A percentile compares a stretch with the other conserved stretches of the same genome.
These are phyloP conservation scores for Lophura nycthemera DNA, from an alignment of 2,113 vertebrate genomes.

Conservation along the genomic window DNA sequence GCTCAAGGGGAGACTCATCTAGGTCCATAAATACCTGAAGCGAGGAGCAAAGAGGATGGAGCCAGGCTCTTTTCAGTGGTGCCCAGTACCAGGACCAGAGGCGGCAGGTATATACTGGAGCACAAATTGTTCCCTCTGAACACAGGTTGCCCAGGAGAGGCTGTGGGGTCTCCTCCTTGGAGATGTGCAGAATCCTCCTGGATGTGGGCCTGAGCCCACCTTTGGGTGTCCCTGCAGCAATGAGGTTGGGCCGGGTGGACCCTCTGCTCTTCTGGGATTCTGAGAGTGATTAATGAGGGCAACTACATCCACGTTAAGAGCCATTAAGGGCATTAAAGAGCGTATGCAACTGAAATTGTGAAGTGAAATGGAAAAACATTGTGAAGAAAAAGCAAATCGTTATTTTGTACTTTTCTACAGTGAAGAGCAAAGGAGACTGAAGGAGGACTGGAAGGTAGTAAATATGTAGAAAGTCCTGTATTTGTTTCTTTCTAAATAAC, in stretches of 20 bases:
- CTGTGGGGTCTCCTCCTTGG: background rate
- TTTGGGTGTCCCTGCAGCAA: background rate
- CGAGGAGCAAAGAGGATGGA: background rate
- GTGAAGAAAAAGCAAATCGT: background rate
- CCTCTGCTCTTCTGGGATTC: background rate
- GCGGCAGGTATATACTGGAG: background rate
- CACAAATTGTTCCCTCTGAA: background rate
- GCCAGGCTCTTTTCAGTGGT: background rate
- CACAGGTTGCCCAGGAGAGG: background rate
- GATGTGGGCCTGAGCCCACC: background rate
- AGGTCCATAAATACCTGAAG: background rate
- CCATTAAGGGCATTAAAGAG: background rate
- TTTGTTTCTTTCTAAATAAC: background rate
- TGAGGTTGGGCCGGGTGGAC: background rate
- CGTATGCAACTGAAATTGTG: background rate
- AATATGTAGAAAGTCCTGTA: background rate
- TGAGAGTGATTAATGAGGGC: background rate
- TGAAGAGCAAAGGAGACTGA: background rate
- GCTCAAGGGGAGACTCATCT: background rate
- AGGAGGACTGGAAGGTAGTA: background rate
- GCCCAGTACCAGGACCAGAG: background rate
- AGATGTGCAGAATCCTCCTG: background rate
- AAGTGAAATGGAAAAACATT: background rate
- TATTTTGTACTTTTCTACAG: background rate
- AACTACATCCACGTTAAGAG: background rate